These are phyloP conservation scores for Hyperoplus lanceolatus DNA, from an alignment of 2,797 vertebrate species.

Conservation along the genomic window DNA sequence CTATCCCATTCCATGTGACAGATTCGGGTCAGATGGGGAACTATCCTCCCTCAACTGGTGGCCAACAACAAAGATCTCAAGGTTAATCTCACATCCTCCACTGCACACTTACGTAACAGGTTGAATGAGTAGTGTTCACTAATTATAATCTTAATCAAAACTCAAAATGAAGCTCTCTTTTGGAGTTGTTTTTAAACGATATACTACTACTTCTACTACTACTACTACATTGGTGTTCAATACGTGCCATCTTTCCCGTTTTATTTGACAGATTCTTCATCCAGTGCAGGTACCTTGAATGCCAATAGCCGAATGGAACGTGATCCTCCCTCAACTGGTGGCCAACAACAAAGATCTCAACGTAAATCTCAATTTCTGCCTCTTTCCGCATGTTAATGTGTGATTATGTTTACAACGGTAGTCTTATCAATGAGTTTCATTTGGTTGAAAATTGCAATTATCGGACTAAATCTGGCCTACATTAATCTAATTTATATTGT, in stretches of 20 bases:
- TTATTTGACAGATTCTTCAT: background rate
- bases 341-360: background rate
- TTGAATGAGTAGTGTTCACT: background rate
- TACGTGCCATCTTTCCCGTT: background rate
- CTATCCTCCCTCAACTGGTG: background rate
- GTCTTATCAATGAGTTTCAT: background rate
- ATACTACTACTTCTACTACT: no score
- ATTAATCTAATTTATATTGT: no score
- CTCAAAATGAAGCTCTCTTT: background rate
- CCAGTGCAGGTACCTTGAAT: background rate
- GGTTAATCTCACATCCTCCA: background rate
- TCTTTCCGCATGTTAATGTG: background rate
- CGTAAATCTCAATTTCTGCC: background rate
- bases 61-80: fast-evolving
- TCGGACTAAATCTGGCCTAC: background rate
- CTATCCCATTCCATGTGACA: background rate
- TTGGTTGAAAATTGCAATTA: background rate
- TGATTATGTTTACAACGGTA: background rate
- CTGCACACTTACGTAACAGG: background rate
- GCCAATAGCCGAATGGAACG: fast-evolving
- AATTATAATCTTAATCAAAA: background rate
- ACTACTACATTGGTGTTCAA: background rate
- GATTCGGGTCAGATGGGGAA: no score
- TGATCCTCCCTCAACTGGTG: fast-evolving
- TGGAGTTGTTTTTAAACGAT: background rate